A percentile compares a stretch with the other conserved stretches of the same genome.
phyloP scores from a whole-genome alignment of 1,140 invertebrate species.

The Cydia strobilella region DNA sequence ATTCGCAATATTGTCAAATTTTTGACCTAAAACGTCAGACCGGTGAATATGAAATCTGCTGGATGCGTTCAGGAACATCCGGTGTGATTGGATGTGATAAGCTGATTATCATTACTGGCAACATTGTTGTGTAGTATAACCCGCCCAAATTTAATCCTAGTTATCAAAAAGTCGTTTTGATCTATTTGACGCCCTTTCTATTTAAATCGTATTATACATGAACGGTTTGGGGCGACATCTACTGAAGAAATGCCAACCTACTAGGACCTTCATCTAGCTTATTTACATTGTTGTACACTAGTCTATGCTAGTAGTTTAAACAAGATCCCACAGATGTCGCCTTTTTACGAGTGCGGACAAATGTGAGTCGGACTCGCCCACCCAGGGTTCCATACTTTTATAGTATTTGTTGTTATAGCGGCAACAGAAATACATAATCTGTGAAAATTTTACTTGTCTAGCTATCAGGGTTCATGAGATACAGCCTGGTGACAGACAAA shows the following conservation, averaged over 20 bases:
- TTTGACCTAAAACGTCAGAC: slow-evolving; percentile 2
- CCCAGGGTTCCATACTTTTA: no score
- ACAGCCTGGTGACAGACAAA: no score
- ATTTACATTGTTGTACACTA: background rate
- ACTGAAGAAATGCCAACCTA: background rate
- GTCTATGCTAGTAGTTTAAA: no score
- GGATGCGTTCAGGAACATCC: slow-evolving; percentile 13
- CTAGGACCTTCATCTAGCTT: background rate
- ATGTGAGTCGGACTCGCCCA: no score
- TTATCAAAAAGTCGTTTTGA: background rate
- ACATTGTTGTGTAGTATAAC: background rate
- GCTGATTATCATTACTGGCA: background rate
- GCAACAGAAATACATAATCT: no score
- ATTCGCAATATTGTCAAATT: slow-evolving; percentile 27
- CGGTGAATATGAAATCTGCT: slow-evolving; percentile 2
- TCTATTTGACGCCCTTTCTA: background rate
- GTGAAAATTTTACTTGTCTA: no score
- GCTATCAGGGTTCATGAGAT: no score
- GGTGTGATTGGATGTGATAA: slow-evolving; percentile 17
- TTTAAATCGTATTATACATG: background rate
- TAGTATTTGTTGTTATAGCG: no score
- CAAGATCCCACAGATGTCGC: background rate
- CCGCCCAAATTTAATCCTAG: background rate
- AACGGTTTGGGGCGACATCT: background rate
- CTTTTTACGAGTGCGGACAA: background rate